Percentiles rank a stretch among this genome's conserved stretches.
phyloP scores from a whole-genome alignment of 2,888 invertebrate genomes.

The Mythimna ferrago region DNA sequence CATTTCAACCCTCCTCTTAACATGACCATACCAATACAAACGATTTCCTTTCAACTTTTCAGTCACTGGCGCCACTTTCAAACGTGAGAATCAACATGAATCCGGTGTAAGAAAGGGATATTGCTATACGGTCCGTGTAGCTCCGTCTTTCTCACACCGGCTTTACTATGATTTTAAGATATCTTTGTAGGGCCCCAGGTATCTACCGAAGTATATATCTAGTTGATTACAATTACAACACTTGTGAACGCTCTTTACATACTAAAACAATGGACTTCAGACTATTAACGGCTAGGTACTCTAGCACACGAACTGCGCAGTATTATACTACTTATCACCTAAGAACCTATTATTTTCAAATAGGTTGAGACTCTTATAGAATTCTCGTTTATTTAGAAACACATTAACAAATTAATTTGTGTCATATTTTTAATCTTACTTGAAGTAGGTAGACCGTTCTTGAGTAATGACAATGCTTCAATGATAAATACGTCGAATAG shows the following conservation, averaged over 20 bases:
- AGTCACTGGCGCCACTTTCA: too few relatives aligned
- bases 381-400: background rate
- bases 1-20: too few relatives aligned
- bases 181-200: too few relatives aligned
- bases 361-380: background rate
- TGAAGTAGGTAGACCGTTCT: background rate
- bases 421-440: background rate
- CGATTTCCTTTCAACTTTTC: too few relatives aligned
- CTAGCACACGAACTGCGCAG: constrained; percentile 52
- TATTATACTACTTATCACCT: constrained; percentile 52
- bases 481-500: background rate
- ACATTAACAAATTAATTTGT: constrained; percentile 1
- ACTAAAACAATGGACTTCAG: constrained; percentile 45
- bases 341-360: constrained; percentile 10
- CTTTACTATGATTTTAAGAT: too few relatives aligned
- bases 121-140: too few relatives aligned
- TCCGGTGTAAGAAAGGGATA: too few relatives aligned
- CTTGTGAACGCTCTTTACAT: constrained; percentile 30
- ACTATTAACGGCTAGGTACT: constrained; percentile 11
- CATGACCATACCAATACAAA: too few relatives aligned
- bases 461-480: background rate
- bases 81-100: too few relatives aligned
- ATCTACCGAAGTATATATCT: constrained; percentile 14
- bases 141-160: too few relatives aligned
- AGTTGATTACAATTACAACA: constrained; percentile 44